Evolutionary conservation across 2,797 vertebrate genomes (phyloP).

Genomic region (Alca torda): DNA sequence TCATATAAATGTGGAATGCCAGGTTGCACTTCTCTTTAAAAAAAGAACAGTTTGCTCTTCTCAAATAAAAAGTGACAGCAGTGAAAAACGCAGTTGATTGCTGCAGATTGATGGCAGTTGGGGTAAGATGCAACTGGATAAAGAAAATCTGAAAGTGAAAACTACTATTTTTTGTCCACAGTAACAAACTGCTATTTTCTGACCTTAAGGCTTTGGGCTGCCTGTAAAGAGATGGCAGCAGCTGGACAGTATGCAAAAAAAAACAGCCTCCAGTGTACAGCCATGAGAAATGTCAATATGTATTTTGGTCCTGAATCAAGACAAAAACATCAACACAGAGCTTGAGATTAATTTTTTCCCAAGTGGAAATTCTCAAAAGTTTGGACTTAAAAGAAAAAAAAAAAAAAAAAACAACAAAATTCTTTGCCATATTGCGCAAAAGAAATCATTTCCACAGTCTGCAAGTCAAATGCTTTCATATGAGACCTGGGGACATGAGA

Average conservation of each 20-base stretch:
- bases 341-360: neutral
- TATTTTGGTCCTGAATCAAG: neutral
- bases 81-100: constrained; percentile 4
- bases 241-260: neutral
- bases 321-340: neutral
- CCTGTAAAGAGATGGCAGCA: neutral
- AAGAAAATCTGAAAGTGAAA: neutral
- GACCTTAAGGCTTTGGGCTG: neutral
- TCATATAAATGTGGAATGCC: neutral
- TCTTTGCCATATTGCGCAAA: neutral
- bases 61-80: constrained; percentile 12
- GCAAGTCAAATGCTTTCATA: neutral
- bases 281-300: neutral
- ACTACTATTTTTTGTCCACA: neutral
- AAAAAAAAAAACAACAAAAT: neutral
- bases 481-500: neutral
- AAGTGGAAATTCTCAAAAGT: neutral
- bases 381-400: neutral
- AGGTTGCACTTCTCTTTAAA: neutral
- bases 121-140: neutral
- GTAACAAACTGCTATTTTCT: neutral
- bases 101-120: neutral
- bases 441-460: neutral
- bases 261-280: neutral
- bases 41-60: constrained; percentile 11